Evolutionary conservation across 2,113 vertebrate genomes (phyloP).

Genomic region (Nothocercus julius): DNA sequence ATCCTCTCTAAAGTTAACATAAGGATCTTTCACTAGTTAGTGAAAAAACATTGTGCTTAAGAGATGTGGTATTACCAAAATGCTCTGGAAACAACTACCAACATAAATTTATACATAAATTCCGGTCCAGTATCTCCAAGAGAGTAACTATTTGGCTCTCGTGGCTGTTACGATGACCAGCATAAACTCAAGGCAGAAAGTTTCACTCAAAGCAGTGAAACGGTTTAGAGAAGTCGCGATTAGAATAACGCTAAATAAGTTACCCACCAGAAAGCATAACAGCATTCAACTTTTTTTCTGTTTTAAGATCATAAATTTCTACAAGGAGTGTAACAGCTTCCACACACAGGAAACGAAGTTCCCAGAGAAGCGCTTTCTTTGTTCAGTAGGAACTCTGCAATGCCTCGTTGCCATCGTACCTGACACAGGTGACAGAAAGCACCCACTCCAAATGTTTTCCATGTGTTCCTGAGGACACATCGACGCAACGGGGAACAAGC

Average conservation of each 20-base stretch:
- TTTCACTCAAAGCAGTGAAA: background rate
- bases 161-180: background rate
- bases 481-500: background rate
- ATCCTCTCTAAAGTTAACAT: background rate
- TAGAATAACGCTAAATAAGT: background rate
- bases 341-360: background rate
- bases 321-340: background rate
- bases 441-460: background rate
- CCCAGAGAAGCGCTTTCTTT: background rate
- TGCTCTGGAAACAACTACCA: conserved; percentile 4
- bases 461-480: background rate
- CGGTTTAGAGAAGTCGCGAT: background rate
- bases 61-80: background rate
- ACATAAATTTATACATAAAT: background rate
- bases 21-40: background rate
- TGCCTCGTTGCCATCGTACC: background rate
- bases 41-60: background rate
- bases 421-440: too few relatives aligned
- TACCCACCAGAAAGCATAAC: background rate
- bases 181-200: background rate
- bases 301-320: background rate
- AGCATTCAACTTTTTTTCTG: background rate
- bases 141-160: background rate
- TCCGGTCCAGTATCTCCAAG: background rate
- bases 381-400: background rate